Evolutionary conservation across 2,113 vertebrate genomes (phyloP).

Genomic region (Callocephalon fimbriatum): DNA sequence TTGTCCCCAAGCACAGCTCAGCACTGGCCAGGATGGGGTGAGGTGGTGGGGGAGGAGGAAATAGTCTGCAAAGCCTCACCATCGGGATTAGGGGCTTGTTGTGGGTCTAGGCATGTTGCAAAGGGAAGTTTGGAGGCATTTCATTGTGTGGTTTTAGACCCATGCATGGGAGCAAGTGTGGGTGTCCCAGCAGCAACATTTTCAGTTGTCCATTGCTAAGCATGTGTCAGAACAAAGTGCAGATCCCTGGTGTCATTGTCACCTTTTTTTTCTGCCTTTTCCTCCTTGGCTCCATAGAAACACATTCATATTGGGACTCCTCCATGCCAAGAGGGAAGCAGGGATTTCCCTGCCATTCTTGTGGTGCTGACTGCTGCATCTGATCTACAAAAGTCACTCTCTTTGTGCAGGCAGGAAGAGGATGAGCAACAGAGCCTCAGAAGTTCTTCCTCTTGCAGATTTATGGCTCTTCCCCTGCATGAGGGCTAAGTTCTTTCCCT

Average conservation of each 20-base stretch:
- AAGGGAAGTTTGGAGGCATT: not conserved
- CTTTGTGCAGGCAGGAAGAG: slow-evolving; percentile 4
- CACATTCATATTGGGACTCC: rapidly evolving
- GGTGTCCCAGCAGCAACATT: not conserved
- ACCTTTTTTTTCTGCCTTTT: not conserved
- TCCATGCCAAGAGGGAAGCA: not conserved
- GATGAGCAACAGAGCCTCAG: slow-evolving; percentile 34
- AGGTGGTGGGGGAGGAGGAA: not conserved
- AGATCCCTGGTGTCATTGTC: not conserved
- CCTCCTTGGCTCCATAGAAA: not conserved
- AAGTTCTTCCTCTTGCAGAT: slow-evolving; percentile 49
- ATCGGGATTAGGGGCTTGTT: not conserved
- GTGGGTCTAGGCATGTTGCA: not conserved
- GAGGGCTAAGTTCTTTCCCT: slow-evolving; percentile 53
- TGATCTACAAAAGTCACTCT: slow-evolving; percentile 43
- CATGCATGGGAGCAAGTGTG: rapidly evolving
- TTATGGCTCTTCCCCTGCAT: slow-evolving; percentile 5
- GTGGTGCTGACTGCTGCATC: not conserved
- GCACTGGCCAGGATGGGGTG: not conserved
- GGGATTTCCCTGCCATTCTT: not conserved
- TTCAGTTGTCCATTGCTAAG: rapidly evolving
- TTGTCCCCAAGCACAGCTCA: not conserved
- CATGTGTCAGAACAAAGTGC: not conserved
- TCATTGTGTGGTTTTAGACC: not conserved
- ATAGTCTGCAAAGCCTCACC: not conserved